Percentiles rank a stretch among this genome's conserved stretches.
phyloP scores from a whole-genome alignment of 1,140 invertebrate genomes.

The Habropoda laboriosa region DNA sequence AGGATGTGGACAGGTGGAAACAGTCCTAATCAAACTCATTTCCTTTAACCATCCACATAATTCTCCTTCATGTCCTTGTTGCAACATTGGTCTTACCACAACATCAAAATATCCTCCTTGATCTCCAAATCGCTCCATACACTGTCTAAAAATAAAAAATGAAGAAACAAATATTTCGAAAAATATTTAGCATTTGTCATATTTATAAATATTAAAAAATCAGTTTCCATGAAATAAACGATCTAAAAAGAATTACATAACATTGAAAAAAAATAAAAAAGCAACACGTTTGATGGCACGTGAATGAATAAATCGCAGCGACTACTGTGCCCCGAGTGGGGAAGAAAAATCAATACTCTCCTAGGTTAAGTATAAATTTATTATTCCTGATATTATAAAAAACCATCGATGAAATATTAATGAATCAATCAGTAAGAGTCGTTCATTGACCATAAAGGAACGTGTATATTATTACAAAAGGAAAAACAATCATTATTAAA shows the following conservation, averaged over 20 bases:
- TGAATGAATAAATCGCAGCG: background rate
- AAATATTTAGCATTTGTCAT: background rate
- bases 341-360: constrained; percentile 46
- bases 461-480: background rate
- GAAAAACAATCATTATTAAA: background rate
- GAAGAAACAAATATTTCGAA: background rate
- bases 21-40: constrained; percentile 77
- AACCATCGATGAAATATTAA: background rate
- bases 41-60: constrained; percentile 80
- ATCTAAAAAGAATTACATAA: background rate
- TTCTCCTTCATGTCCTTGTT: constrained; percentile 81
- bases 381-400: background rate
- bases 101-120: constrained; percentile 79
- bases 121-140: constrained; percentile 71
- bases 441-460: background rate
- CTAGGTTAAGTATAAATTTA: constrained; percentile 27
- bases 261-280: background rate
- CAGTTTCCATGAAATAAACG: background rate
- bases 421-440: background rate
- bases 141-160: constrained; percentile 49
- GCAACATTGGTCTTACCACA: constrained; percentile 79
- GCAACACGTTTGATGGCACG: background rate
- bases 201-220: background rate
- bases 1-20: constrained; percentile 71
- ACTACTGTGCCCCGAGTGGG: background rate